phyloP scores from a whole-genome alignment of 2,113 vertebrate species.

The Poecilia latipinna region DNA sequence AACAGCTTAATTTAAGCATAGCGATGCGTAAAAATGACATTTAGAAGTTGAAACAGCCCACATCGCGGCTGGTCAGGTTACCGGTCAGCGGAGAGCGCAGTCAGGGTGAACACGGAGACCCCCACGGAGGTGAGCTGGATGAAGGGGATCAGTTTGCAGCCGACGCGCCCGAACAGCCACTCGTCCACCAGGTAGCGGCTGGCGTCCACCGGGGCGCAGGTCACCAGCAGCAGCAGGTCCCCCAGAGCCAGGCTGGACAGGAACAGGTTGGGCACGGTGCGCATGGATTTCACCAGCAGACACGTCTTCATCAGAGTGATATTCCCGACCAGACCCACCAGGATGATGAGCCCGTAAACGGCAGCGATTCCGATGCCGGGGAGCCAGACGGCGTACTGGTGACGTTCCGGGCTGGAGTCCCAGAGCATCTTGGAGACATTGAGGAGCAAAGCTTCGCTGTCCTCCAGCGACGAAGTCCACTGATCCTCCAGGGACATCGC shows the following conservation, averaged over 20 bases:
- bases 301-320: conserved; percentile 93
- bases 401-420: conserved; percentile 13
- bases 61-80: conserved; percentile 65
- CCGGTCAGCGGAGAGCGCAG: conserved; percentile 95
- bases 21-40: not conserved
- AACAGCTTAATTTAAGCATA: not conserved
- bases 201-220: conserved; percentile 95
- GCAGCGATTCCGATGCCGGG: conserved; percentile 59
- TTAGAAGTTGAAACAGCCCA: not conserved
- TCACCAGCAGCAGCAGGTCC: conserved; percentile 91
- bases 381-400: conserved; percentile 53
- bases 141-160: conserved; percentile 96
- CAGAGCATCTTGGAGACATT: conserved; percentile 34
- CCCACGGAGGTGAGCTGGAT: conserved; percentile 97
- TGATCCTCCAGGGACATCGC: conserved; percentile 59
- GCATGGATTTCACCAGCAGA: conserved; percentile 87
- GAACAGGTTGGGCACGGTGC: conserved; percentile 93
- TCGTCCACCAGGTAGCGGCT: conserved; percentile 90
- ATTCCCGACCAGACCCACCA: conserved; percentile 91
- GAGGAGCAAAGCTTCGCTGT: not conserved
- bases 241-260: conserved; percentile 94
- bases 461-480: conserved; percentile 6
- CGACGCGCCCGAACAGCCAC: conserved; percentile 93
- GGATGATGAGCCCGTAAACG: conserved; percentile 88
- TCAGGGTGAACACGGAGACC: conserved; percentile 97